Evolutionary conservation across 2,888 invertebrate species (phyloP).

Genomic region (Onthophagus sagittarius): DNA sequence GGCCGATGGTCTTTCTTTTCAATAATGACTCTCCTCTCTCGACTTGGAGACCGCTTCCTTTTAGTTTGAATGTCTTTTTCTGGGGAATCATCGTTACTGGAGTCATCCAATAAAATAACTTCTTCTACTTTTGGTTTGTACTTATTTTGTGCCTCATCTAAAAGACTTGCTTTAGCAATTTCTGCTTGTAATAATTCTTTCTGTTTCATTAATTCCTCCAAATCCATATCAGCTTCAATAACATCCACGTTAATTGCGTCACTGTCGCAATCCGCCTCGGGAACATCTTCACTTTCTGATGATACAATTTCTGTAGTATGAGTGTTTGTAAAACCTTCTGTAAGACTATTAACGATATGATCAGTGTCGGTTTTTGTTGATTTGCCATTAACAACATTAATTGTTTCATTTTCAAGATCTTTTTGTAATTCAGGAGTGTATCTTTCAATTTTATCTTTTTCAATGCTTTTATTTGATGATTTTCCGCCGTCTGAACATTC

Average conservation of each 20-base stretch:
- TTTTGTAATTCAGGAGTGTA: conserved; percentile 45
- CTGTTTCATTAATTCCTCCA: conserved; percentile 86
- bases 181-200: conserved; percentile 81
- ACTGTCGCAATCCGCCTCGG: conserved; percentile 63
- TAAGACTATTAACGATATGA: conserved; percentile 51
- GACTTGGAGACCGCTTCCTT: conserved; percentile 47
- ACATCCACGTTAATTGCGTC: conserved; percentile 67
- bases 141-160: conserved; percentile 52
- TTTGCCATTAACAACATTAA: conserved; percentile 40
- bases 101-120: conserved; percentile 63
- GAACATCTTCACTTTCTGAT: conserved; percentile 62
- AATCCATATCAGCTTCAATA: conserved; percentile 80
- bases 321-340: conserved; percentile 45
- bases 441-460: conserved; percentile 38
- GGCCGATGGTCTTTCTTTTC: conserved; percentile 38
- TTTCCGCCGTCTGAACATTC: conserved; percentile 47
- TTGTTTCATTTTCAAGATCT: conserved; percentile 31
- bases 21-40: conserved; percentile 45
- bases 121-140: conserved; percentile 51
- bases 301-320: conserved; percentile 60
- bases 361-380: conserved; percentile 48
- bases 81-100: conserved; percentile 54
- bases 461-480: conserved; percentile 38
- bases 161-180: conserved; percentile 65
- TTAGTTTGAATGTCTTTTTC: conserved; percentile 34